Evolutionary conservation across 2,113 vertebrate genomes (phyloP), one percentile per base, ranked within the genome.

Genomic region (Cynopterus brachyotis): DNA sequence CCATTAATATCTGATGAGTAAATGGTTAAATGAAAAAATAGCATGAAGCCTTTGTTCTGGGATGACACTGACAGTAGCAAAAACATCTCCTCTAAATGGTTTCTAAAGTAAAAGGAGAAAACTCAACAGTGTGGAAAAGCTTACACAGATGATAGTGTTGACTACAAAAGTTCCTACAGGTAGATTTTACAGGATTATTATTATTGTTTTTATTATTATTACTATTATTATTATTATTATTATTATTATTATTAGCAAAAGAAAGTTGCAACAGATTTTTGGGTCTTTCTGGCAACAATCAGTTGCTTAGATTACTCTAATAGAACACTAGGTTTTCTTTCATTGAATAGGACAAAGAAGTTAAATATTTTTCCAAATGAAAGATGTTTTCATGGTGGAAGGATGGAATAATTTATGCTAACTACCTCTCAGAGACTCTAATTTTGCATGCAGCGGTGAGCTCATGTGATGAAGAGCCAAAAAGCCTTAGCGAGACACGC

Each of bases 351-450:
- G 53, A 66, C 28, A 83, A 50, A 40, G 9, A 79, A 87, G 20
- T 93, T 30, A 82, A 91, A 66, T 89, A 42, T 91, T 94, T 92
- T 93, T 26, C 79, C 59, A 22, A 75, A 79, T 50, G 50, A 85
- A 88, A 92, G 64, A 55, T 37, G 30, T 7, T 66, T 62, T 82
- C 80, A 73, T 57, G 67, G 24, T 64, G 86, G 67, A 67, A 37
- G 53, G 84, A 62, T 42, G 59, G 80, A 59, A 85, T 92, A 79
- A 80, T 73, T 69, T 81, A 85, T 60, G 75, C 69, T 50, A 70
- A 50, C 17, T 50, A 67, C 40, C 32, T 86, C 62, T 55, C 42
- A 60, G 59, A 0, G 22, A 37, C 79, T 94, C 89, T 73, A 40
- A 79, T 72, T 91, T 94, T 69, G n/a, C 75, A 75, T 42, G 30